Base-by-base conservation (phyloP, 2,797 vertebrate genomes). In the Labroides dimidiatus region DNA sequence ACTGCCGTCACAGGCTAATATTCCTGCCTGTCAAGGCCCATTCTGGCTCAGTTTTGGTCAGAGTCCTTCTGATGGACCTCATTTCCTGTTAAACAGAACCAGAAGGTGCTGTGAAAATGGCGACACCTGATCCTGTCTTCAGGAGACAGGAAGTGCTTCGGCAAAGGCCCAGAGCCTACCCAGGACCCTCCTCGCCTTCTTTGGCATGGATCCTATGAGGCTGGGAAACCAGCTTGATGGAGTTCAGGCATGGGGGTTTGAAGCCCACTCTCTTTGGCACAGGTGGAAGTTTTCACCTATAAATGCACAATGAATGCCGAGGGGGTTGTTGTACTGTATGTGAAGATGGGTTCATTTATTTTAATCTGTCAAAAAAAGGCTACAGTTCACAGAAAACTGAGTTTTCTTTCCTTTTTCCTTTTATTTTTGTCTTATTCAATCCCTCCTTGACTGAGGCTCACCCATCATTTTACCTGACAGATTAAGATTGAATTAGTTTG, bases 21-120 rank as follows among this genome's bases (percentile, higher is more conserved):
- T 94, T 95, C 94, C 94, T 94, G 93, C 93, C 94, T 95, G 94
- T 94, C 95, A 94, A 81, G 91, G 90, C 81, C 92, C 90, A 93
- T 95, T 95, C 94, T 89, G 91, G 88, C 92, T 93, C 93, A 89
- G 90, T 92, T 92, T 92, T 90, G 91, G 89, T 93, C 86, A 77
- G 87, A 96, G 83, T 89, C 93, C 80, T 94, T 95, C 87, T 93
- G 93, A 93, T 93, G 93, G 93, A 94, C 92, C 93, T 92, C 57
- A 91, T 94, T 95, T 91, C 80, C 93, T 93, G 89, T 93, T 90
- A 92, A 95, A 71, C 91, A 92, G 93, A 96, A 95, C 92, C 94
- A 94, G 95, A 96, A 93, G 94, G 93, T 90, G 77, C 90, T 91
- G 90, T 91, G 91, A 94, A 94, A 93, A 92, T 84, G 87, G 88